Conservation (phyloP, 2,888 invertebrate genomes). For the Drosophila infuscata region DNA sequence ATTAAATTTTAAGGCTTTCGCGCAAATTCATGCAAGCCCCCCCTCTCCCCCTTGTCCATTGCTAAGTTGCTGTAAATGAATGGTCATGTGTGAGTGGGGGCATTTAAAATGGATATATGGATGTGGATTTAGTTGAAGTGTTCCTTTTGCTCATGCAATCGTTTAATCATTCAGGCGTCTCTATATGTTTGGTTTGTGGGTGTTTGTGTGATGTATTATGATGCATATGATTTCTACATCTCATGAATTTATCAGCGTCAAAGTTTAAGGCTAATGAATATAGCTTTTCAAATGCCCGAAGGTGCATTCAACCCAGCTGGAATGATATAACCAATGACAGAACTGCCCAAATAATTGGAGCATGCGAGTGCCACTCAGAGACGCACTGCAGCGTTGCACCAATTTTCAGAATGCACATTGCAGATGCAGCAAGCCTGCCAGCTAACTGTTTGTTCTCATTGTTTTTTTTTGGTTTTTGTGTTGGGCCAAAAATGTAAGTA, state of each 20-base stretch:
- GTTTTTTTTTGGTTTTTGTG: conserved; percentile 13
- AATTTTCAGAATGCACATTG: conserved; percentile 23
- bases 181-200: conserved; percentile 12
- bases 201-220: conserved; percentile 27
- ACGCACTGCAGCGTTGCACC: conserved; percentile 67
- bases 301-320: conserved; percentile 66
- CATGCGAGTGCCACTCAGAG: conserved; percentile 75
- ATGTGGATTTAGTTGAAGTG: conserved; percentile 25
- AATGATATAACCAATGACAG: conserved; percentile 75
- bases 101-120: conserved; percentile 20
- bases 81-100: conserved; percentile 47
- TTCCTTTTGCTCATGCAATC: conserved; percentile 71
- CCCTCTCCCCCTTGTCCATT: background rate
- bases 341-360: conserved; percentile 71
- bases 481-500: conserved; percentile 64
- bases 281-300: conserved; percentile 47
- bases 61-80: conserved; percentile 16
- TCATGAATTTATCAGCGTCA: conserved; percentile 38
- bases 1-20: conserved; percentile 72
- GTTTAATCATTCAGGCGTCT: conserved; percentile 63
- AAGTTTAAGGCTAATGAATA: conserved; percentile 69
- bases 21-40: conserved; percentile 68
- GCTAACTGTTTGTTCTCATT: conserved; percentile 60
- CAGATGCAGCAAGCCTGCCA: conserved; percentile 31
- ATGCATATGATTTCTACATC: conserved; percentile 52